A percentile compares a stretch with the other conserved stretches of the same genome.
phyloP scores from a whole-genome alignment of 1,140 invertebrate species.

The Lepidurus arcticus region DNA sequence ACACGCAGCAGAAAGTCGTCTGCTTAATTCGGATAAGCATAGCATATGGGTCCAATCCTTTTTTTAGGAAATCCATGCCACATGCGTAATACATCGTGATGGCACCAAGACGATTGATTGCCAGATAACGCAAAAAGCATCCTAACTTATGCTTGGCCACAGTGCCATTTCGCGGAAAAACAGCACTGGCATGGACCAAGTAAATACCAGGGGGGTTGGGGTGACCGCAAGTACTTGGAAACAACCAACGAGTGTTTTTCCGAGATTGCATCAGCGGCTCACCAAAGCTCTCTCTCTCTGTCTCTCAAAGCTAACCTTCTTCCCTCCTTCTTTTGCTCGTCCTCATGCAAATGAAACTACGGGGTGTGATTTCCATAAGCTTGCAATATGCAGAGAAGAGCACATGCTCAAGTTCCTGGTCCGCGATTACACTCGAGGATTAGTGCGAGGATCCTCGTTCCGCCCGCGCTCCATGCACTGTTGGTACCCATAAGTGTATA shows the following conservation, averaged over 20 bases:
- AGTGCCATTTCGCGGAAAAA: background rate
- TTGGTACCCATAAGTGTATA: background rate
- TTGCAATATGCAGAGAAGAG: conserved; percentile 11
- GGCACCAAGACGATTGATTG: background rate
- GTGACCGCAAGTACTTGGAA: background rate
- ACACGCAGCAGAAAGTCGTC: background rate
- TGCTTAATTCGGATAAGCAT: background rate
- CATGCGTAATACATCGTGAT: no score
- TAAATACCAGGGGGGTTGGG: background rate
- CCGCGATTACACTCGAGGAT: background rate
- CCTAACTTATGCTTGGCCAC: conserved; percentile 1
- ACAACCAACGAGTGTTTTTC: background rate
- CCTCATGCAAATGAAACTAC: background rate
- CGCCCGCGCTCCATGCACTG: background rate
- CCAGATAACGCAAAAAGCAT: conserved; percentile 8
- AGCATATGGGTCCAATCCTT: background rate
- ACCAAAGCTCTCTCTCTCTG: background rate
- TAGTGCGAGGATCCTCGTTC: background rate
- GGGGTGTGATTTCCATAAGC: background rate
- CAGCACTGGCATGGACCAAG: background rate
- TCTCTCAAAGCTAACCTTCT: background rate
- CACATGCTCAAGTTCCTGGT: conserved; percentile 8
- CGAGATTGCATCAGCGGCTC: background rate
- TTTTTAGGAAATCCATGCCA: no score
- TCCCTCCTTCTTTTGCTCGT: background rate